Conservation (phyloP, 2,113 vertebrate species). For the Lepisosteus osseus region DNA sequence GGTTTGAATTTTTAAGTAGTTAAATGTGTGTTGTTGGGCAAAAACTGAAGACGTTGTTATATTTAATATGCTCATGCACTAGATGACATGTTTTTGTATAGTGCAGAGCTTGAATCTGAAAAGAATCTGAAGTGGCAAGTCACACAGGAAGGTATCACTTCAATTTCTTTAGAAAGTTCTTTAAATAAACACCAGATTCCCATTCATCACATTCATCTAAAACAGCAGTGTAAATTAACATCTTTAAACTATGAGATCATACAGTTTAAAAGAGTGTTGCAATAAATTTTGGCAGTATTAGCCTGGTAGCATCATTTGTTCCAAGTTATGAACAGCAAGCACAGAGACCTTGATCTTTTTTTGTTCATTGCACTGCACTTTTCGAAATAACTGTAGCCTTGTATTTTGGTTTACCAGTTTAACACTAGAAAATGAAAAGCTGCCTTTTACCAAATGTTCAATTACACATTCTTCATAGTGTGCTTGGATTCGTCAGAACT, state of each 20-base stretch:
- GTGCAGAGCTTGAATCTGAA: too few relatives aligned
- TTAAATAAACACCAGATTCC: slow-evolving; percentile 49
- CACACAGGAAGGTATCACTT: slow-evolving; percentile 27
- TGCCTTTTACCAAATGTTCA: too few relatives aligned
- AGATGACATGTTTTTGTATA: background rate
- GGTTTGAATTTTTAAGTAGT: too few relatives aligned
- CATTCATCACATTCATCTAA: slow-evolving; percentile 52
- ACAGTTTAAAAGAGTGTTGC: slow-evolving; percentile 62
- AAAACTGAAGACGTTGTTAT: background rate
- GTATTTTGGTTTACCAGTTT: too few relatives aligned
- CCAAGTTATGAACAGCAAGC: slow-evolving; percentile 63
- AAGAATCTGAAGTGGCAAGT: slow-evolving; percentile 31
- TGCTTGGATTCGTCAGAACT: too few relatives aligned
- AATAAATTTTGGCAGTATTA: slow-evolving; percentile 74
- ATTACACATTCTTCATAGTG: too few relatives aligned
- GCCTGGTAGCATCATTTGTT: slow-evolving; percentile 71
- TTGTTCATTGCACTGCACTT: too few relatives aligned
- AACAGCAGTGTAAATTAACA: slow-evolving; percentile 53
- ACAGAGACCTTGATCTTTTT: too few relatives aligned
- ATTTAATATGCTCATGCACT: background rate
- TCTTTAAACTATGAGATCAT: slow-evolving; percentile 77
- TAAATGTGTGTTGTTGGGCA: background rate
- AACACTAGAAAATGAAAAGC: too few relatives aligned
- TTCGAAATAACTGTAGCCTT: too few relatives aligned
- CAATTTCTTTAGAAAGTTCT: slow-evolving; percentile 44